These are phyloP conservation scores for Hypotaenidia okinawae DNA, from an alignment of 2,797 vertebrate species.

Conservation along the genomic window DNA sequence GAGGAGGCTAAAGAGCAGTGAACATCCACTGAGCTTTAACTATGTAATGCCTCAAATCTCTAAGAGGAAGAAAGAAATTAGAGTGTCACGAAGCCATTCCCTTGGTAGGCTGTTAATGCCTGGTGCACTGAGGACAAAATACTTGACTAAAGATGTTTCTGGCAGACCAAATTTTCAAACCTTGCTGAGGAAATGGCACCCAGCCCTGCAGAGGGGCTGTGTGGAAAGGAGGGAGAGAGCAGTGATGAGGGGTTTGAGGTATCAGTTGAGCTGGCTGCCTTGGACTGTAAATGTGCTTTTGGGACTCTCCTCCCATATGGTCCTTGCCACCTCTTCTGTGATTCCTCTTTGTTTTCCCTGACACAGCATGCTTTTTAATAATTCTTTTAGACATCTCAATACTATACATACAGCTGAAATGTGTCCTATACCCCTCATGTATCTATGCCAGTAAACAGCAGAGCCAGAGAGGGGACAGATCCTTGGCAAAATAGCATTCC, in stretches of 20 bases:
- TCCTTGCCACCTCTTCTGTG: background rate
- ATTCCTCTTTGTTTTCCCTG: background rate
- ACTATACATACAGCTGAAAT: background rate
- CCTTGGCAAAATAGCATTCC: background rate
- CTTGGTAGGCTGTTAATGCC: background rate
- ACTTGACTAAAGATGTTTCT: background rate
- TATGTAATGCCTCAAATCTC: background rate
- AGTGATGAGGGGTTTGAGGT: accelerated
- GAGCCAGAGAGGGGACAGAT: background rate
- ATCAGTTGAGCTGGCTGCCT: background rate
- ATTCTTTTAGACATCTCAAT: background rate
- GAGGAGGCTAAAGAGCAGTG: background rate
- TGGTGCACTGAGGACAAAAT: background rate
- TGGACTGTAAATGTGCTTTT: background rate
- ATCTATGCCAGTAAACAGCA: background rate
- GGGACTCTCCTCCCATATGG: background rate
- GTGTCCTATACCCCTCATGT: background rate
- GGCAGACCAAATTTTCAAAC: background rate
- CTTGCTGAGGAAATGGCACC: background rate
- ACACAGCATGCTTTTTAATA: background rate
- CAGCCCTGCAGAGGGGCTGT: background rate
- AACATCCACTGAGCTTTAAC: background rate
- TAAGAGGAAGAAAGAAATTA: background rate
- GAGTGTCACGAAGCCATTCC: background rate
- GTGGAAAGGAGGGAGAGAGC: background rate